These are phyloP conservation scores for Zapornia atra DNA, from an alignment of 2,113 vertebrate genomes.

Conservation along the genomic window DNA sequence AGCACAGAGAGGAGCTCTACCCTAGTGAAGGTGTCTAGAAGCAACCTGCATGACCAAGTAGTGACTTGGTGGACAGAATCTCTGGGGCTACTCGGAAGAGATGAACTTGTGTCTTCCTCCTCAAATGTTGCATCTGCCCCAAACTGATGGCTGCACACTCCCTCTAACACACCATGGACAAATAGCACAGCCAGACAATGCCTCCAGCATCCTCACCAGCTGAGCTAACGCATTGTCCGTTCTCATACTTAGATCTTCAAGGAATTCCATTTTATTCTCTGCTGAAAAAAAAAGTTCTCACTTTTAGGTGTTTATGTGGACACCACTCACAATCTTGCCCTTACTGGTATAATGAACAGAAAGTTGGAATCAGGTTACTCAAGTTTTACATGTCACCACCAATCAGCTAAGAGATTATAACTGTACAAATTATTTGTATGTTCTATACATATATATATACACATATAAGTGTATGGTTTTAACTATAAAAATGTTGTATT, in stretches of 20 bases:
- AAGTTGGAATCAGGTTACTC: neutral
- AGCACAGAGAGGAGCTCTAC: neutral
- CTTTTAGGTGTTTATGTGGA: neutral
- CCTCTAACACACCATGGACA: neutral
- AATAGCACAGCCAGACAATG: neutral
- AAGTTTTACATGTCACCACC: neutral
- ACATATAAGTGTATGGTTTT: neutral
- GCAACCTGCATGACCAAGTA: neutral
- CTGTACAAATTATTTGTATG: neutral
- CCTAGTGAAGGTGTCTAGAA: neutral
- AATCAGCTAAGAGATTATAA: neutral
- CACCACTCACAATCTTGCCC: neutral
- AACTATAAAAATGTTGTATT: neutral
- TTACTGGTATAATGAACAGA: neutral
- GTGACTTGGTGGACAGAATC: neutral
- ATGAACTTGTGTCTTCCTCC: neutral
- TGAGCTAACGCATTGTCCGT: neutral
- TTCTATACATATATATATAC: neutral
- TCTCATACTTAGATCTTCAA: neutral
- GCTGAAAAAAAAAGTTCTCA: neutral
- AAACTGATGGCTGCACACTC: neutral
- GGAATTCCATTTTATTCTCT: neutral
- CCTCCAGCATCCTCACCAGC: neutral
- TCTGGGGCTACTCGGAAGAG: neutral
- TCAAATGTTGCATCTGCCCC: neutral